Evolutionary conservation across 2,888 invertebrate genomes (phyloP).

Genomic region (Nomada lathburiana): DNA sequence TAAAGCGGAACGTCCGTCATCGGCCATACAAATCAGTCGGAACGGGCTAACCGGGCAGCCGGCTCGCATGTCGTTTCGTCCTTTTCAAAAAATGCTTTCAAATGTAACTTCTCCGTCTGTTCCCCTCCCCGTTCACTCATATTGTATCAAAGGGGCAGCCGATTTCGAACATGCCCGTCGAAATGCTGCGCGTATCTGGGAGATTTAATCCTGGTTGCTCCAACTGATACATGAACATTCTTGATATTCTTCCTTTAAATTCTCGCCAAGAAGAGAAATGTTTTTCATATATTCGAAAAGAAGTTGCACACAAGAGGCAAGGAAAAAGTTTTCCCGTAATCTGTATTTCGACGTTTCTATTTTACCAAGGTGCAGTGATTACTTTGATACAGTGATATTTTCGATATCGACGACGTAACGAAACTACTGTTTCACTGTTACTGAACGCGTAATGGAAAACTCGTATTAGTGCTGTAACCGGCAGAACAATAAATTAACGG

Average conservation of each 20-base stretch:
- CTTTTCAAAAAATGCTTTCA: slow-evolving; percentile 43
- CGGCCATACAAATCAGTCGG: slow-evolving; percentile 55
- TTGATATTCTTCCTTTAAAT: background rate
- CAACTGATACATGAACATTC: background rate
- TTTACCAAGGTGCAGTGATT: too few species aligned
- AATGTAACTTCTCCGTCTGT: slow-evolving; percentile 1
- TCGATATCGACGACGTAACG: too few species aligned
- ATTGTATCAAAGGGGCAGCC: slow-evolving; percentile 27
- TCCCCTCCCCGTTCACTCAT: background rate
- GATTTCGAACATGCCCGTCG: slow-evolving; percentile 2
- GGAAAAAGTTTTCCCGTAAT: too few species aligned
- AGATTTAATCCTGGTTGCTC: background rate
- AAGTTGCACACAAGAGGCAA: too few species aligned
- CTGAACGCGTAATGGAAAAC: too few species aligned
- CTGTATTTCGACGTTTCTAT: too few species aligned
- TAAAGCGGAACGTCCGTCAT: slow-evolving; percentile 66
- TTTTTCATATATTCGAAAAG: too few species aligned
- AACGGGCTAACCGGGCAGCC: slow-evolving; percentile 27
- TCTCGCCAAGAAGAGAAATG: too few species aligned
- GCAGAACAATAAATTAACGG: too few species aligned
- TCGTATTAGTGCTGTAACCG: too few species aligned
- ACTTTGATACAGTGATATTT: too few species aligned
- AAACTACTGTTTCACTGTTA: too few species aligned
- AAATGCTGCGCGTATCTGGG: background rate
- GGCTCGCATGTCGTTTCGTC: slow-evolving; percentile 23